Conservation (phyloP, 2,888 invertebrate genomes). For the Hypomecis punctinalis region DNA sequence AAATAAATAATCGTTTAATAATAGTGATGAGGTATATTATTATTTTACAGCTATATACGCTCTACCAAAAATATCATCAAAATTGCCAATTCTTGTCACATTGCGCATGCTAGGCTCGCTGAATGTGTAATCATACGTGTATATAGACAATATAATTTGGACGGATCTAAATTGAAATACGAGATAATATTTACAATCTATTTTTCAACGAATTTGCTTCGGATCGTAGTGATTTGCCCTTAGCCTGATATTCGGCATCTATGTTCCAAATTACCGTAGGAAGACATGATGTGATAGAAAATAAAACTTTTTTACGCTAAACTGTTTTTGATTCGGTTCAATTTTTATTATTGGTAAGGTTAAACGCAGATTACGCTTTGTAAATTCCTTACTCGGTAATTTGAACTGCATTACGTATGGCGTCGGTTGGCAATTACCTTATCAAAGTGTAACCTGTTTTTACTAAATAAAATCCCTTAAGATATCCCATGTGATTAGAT, state of each 20-base stretch:
- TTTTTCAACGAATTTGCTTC: conserved; percentile 62
- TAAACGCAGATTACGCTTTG: not conserved
- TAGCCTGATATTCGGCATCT: conserved; percentile 75
- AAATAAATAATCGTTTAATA: too few relatives aligned
- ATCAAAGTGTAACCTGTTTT: too few relatives aligned
- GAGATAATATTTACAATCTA: conserved; percentile 26
- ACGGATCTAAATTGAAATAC: not conserved
- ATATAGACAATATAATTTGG: conserved; percentile 3
- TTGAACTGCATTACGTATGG: too few relatives aligned
- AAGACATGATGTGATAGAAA: conserved; percentile 83
- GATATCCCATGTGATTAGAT: too few relatives aligned
- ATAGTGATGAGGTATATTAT: too few relatives aligned
- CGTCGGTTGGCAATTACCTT: too few relatives aligned
- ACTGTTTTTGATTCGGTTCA: conserved; percentile 51
- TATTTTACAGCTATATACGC: too few relatives aligned
- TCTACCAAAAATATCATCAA: too few relatives aligned
- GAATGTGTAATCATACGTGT: conserved; percentile 1
- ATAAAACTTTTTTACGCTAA: conserved; percentile 83
- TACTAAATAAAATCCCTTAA: too few relatives aligned
- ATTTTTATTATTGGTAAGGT: conserved; percentile 31
- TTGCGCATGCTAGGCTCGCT: not conserved
- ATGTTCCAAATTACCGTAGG: conserved; percentile 80
- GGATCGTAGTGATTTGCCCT: conserved; percentile 73
- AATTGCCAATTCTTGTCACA: too few relatives aligned
- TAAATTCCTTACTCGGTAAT: not conserved